These are phyloP conservation scores for Lerema accius DNA, from an alignment of 1,140 invertebrate species.

Conservation along the genomic window DNA sequence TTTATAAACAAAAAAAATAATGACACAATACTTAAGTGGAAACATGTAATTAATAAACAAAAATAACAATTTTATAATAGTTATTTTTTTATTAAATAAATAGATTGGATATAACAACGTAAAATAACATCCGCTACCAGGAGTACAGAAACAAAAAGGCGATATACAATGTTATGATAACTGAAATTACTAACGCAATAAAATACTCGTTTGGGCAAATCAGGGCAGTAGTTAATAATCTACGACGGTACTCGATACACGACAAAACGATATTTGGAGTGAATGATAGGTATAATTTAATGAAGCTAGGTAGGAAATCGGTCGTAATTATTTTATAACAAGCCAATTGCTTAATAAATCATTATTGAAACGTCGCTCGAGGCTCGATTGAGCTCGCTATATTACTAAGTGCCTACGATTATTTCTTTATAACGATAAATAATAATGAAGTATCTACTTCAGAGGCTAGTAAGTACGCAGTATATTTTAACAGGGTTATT, in stretches of 20 bases:
- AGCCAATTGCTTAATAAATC: slow-evolving; percentile 50
- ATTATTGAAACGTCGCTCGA: slow-evolving; percentile 28
- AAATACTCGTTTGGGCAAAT: slow-evolving; percentile 21
- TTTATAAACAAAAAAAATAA: too few relatives aligned
- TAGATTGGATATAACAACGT: background rate
- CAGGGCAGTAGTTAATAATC: background rate
- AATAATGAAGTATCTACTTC: too few relatives aligned
- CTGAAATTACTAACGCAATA: slow-evolving; percentile 16
- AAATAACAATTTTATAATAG: too few relatives aligned
- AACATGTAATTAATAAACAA: too few relatives aligned
- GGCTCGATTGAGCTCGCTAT: background rate
- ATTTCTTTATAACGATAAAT: background rate
- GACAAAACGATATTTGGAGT: slow-evolving; percentile 26
- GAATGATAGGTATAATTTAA: slow-evolving; percentile 43
- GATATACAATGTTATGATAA: background rate
- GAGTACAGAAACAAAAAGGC: slow-evolving; percentile 13
- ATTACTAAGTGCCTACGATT: slow-evolving; percentile 25
- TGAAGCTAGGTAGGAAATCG: slow-evolving; percentile 39
- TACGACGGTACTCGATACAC: background rate
- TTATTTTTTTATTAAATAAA: too few relatives aligned
- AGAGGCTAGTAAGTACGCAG: too few relatives aligned
- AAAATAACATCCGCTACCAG: background rate
- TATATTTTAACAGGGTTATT: too few relatives aligned
- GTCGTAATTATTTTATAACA: slow-evolving; percentile 49
- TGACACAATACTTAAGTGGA: too few relatives aligned